Base-by-base conservation (phyloP, 2,888 invertebrate genomes). In the Napeogenes inachia region DNA sequence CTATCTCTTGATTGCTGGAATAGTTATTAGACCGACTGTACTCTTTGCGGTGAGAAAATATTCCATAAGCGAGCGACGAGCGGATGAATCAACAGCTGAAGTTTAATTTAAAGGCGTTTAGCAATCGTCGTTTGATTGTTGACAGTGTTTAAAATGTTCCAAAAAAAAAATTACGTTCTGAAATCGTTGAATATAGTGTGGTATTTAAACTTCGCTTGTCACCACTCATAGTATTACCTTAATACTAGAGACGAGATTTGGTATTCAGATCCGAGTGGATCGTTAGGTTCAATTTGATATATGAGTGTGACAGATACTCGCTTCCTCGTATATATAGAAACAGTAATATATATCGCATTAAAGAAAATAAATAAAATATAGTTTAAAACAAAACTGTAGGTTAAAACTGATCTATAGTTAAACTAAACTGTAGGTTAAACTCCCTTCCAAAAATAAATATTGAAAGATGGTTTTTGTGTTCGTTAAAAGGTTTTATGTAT, bases 251-350 rank as follows among this genome's bases (percentile, higher is more conserved):
- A 65, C 65, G 68, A 76, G 75, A 82, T 84, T 85, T 81, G 78
- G 78, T 75, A 84, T 84, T 84, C 83, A 81, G 78, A 84, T 84
- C 85, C 81, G 78, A 80, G 82, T 79, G 77, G 79, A 79, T 74
- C 75, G 75, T 76, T 78, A 74, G 75, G 70, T 70, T 72, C 73
- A 75, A 81, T 81, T 83, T 84, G 81, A 85, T 85, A 82, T 84
- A 85, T 79, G 77, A 72, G 70, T 72, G 70, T 63, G 58, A 64
- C 59, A 58, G 56, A 61, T 58, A 57, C 56, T 59, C 56, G 61
- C 59, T 68, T 67, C 67, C 70, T 63, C 58, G 62, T 57, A 60
- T 57, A 10, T 10, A 50, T n/a, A 3, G 4, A 50, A 42, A 42
- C 42, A 38, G 8, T 38, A 6, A 38, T 38, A 38, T 38, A 38